A percentile compares a stretch with the other conserved stretches of the same genome.
phyloP scores from a whole-genome alignment of 2,888 invertebrate species.

The Anarsia innoxiella region DNA sequence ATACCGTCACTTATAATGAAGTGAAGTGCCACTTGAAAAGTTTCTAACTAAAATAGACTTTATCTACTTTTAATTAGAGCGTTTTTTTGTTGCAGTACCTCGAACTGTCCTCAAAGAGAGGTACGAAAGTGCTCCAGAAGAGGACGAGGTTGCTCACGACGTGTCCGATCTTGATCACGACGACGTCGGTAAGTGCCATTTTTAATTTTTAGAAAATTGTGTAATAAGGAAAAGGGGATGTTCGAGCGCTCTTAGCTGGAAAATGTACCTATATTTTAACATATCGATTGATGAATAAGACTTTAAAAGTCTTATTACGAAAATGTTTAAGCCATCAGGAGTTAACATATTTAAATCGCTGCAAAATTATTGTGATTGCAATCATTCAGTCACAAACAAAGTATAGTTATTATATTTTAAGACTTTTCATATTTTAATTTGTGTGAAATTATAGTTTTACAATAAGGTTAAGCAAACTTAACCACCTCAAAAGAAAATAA shows the following conservation, averaged over 20 bases:
- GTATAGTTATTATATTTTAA: too few relatives aligned
- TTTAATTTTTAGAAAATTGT: conserved; percentile 12
- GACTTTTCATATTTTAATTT: too few relatives aligned
- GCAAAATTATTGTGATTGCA: too few relatives aligned
- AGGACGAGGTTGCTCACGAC: conserved; percentile 81
- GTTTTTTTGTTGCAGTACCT: conserved; percentile 79
- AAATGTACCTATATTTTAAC: too few relatives aligned
- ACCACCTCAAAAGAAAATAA: too few relatives aligned
- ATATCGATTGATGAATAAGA: too few relatives aligned
- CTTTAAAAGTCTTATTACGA: too few relatives aligned
- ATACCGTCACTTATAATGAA: conserved; percentile 38
- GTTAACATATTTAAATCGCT: too few relatives aligned
- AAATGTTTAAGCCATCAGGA: too few relatives aligned
- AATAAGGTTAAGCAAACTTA: too few relatives aligned
- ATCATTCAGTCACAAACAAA: too few relatives aligned
- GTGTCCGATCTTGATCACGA: conserved; percentile 66
- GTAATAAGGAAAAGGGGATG: neutral
- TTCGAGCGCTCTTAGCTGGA: neutral
- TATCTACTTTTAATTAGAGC: conserved; percentile 32
- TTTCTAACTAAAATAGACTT: conserved; percentile 22
- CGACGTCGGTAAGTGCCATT: conserved; percentile 67
- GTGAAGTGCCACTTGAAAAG: conserved; percentile 29
- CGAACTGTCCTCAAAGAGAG: conserved; percentile 88
- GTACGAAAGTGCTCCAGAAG: conserved; percentile 85
- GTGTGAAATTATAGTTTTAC: too few relatives aligned